These are phyloP conservation scores for Oscheius myriophilus DNA, from an alignment of 2,888 invertebrate species.

Conservation along the genomic window DNA sequence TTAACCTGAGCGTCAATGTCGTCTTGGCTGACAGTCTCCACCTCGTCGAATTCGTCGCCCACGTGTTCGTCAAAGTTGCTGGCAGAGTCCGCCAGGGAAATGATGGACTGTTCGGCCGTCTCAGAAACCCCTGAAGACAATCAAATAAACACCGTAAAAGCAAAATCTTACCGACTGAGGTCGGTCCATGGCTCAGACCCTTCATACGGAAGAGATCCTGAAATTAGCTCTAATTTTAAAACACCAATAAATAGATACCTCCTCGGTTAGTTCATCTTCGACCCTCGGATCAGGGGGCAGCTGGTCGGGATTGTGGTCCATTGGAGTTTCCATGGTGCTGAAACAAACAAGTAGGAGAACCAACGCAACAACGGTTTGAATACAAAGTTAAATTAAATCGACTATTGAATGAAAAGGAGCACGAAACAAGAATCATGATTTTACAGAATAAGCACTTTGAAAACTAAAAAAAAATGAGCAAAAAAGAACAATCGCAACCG, in stretches of 20 bases:
- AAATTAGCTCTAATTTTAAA: slow-evolving; percentile 4
- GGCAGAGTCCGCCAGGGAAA: slow-evolving; percentile 66
- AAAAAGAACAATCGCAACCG: too few species aligned
- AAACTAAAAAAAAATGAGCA: too few species aligned
- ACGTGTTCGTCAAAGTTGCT: slow-evolving; percentile 66
- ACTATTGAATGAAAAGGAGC: too few species aligned
- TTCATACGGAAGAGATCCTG: slow-evolving; percentile 53
- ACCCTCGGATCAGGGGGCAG: slow-evolving; percentile 33
- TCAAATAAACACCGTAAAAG: neutral
- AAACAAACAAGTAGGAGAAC: slow-evolving; percentile 3
- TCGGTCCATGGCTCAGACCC: slow-evolving; percentile 16
- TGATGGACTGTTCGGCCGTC: slow-evolving; percentile 62
- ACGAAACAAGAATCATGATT: too few species aligned
- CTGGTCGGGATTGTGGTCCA: neutral
- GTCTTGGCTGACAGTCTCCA: slow-evolving; percentile 30
- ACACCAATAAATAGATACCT: slow-evolving; percentile 26
- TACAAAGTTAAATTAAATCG: too few species aligned
- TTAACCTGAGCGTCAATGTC: slow-evolving; percentile 20
- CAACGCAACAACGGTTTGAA: too few species aligned
- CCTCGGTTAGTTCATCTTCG: slow-evolving; percentile 48
- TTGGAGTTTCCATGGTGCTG: slow-evolving; percentile 10
- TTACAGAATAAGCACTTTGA: too few species aligned
- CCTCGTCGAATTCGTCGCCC: slow-evolving; percentile 47
- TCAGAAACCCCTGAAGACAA: slow-evolving; percentile 37
- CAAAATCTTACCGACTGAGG: slow-evolving; percentile 1